Evolutionary conservation across 1,140 invertebrate genomes (phyloP), one percentile per base, ranked within the genome.

Genomic region (Phenacoccus solenopsis): DNA sequence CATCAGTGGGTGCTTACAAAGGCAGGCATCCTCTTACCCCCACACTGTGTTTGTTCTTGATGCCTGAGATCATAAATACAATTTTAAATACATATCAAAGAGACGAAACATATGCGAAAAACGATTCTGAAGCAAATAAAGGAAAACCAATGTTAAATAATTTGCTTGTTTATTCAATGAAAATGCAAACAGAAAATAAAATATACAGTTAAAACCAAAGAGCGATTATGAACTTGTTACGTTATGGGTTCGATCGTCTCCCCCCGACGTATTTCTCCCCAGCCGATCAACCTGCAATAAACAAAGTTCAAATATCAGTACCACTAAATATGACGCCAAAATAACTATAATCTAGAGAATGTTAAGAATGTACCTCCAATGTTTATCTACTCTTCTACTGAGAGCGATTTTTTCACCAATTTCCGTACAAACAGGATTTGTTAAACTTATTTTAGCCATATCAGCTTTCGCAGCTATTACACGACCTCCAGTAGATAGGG

Each of bases 281-380:
- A 98, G 73, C 95, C 95, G 79, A 98, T 98, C 74, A 98, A 85
- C 80, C 88, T 90, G 79, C 16, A 83, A 83, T 72, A 72, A 75
- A 74, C 20, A 56, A 12, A 59, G 20, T 25, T 67, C 49, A 38
- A 38, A 13, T 21, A 70, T n/a, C 64, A 61, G n/a, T n/a, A n/a
- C n/a, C n/a, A n/a, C n/a, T n/a, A n/a, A n/a, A n/a, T n/a, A n/a
- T n/a, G n/a, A n/a, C n/a, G n/a, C n/a, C n/a, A n/a, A n/a, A n/a
- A n/a, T n/a, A n/a, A n/a, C n/a, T n/a, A n/a, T n/a, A n/a, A n/a
- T n/a, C n/a, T n/a, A n/a, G n/a, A n/a, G n/a, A n/a, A n/a, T n/a
- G n/a, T n/a, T n/a, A n/a, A n/a, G n/a, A n/a, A n/a, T n/a, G n/a
- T 80, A 91, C 90, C 97, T 89, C 97, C 98, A 99, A 85, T 99